phyloP scores from a whole-genome alignment of 2,113 vertebrate species.

The Xenus cinereus region DNA sequence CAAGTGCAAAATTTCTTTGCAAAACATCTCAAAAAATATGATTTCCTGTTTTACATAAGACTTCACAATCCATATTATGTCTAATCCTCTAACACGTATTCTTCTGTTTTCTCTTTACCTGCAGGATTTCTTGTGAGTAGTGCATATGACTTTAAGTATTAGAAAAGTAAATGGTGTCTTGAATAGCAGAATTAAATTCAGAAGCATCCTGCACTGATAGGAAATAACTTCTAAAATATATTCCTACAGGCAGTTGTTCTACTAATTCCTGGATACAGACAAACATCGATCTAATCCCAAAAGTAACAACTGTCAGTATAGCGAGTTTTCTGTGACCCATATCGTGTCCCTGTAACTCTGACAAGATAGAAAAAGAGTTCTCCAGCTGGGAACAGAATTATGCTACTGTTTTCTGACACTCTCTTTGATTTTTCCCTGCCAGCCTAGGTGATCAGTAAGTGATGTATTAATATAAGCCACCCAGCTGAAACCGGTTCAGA shows the following conservation, averaged over 20 bases:
- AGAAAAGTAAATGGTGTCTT: conserved; percentile 46
- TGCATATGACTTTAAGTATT: conserved; percentile 42
- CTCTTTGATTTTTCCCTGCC: conserved; percentile 12
- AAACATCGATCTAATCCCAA: conserved; percentile 50
- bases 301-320: conserved; percentile 42
- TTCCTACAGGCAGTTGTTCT: conserved; percentile 31
- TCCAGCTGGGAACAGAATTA: conserved; percentile 29
- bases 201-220: background rate
- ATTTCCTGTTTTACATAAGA: conserved; percentile 62
- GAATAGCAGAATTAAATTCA: conserved; percentile 58
- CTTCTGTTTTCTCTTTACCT: conserved; percentile 58
- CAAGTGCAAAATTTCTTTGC: conserved; percentile 52
- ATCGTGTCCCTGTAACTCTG: background rate
- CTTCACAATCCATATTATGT: conserved; percentile 60
- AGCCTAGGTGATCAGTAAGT: background rate
- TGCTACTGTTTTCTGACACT: conserved; percentile 24
- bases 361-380: background rate
- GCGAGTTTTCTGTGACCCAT: background rate
- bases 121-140: conserved; percentile 48
- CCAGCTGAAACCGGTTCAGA: background rate
- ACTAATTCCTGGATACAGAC: conserved; percentile 39
- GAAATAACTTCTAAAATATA: conserved; percentile 22
- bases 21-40: conserved; percentile 17
- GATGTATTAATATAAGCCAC: background rate
- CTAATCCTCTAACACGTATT: conserved; percentile 36